Conservation (phyloP, 2,113 vertebrate species). For the Hemichromis elongatus region DNA sequence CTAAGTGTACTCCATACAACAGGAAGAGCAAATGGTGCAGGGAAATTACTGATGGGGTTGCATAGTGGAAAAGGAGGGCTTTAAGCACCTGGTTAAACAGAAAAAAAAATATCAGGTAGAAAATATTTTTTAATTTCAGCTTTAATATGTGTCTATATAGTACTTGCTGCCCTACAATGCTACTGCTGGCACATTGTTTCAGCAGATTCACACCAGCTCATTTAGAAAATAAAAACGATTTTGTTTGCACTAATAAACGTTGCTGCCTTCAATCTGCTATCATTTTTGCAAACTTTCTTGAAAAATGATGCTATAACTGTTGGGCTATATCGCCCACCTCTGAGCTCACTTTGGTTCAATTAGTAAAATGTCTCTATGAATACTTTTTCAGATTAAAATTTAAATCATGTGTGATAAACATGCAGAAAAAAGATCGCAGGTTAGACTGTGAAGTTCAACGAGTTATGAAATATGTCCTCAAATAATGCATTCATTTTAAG, state of each 20-base stretch:
- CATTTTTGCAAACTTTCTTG: background rate
- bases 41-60: background rate
- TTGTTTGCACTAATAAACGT: background rate
- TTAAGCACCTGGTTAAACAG: background rate
- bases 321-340: background rate
- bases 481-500: background rate
- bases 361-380: background rate
- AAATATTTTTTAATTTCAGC: background rate
- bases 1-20: background rate
- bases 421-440: background rate
- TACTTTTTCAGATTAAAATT: background rate
- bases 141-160: background rate
- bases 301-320: background rate
- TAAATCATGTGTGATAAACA: rapidly evolving
- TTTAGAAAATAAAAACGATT: rapidly evolving
- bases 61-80: background rate
- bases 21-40: background rate
- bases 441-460: background rate
- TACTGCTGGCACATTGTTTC: background rate
- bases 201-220: background rate
- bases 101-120: background rate
- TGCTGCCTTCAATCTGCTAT: background rate
- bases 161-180: background rate
- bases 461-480: background rate
- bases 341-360: background rate